Evolutionary conservation across 1,140 invertebrate species (phyloP).

Genomic region (Colletes latitarsis): DNA sequence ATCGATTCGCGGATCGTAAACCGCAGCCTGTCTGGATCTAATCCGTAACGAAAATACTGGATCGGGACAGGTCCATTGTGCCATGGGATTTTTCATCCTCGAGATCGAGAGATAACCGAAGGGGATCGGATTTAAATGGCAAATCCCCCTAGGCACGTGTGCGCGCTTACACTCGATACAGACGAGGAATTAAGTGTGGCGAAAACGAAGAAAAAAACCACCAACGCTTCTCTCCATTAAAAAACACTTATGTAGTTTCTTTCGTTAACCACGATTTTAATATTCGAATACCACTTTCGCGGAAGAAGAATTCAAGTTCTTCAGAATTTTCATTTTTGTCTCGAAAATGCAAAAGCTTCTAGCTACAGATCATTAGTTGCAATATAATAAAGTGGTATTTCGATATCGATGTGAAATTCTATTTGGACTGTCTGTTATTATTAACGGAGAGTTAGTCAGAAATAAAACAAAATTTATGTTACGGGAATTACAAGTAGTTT

Average conservation of each 20-base stretch:
- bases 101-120: constrained; percentile 59
- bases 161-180: constrained; percentile 18
- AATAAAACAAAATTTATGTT: no score
- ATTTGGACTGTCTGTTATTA: no score
- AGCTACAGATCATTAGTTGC: no score
- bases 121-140: constrained; percentile 63
- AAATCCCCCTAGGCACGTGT: constrained; percentile 56
- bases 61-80: constrained; percentile 51
- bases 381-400: no score
- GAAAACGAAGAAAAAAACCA: not conserved
- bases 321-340: no score
- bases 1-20: constrained; percentile 24
- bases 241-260: not conserved
- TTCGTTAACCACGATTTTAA: not conserved
- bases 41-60: constrained; percentile 65
- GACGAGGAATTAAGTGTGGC: not conserved
- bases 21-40: constrained; percentile 39
- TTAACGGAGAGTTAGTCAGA: no score
- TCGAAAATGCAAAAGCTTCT: no score
- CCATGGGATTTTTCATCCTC: constrained; percentile 54
- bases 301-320: no score
- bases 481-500: no score
- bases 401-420: no score
- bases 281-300: no score
- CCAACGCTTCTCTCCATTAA: constrained; percentile 6